Percentiles rank a stretch among this genome's conserved stretches.
Evolutionary conservation across 2,888 invertebrate species (phyloP).

Genomic region (Cryptocephalus moraei): DNA sequence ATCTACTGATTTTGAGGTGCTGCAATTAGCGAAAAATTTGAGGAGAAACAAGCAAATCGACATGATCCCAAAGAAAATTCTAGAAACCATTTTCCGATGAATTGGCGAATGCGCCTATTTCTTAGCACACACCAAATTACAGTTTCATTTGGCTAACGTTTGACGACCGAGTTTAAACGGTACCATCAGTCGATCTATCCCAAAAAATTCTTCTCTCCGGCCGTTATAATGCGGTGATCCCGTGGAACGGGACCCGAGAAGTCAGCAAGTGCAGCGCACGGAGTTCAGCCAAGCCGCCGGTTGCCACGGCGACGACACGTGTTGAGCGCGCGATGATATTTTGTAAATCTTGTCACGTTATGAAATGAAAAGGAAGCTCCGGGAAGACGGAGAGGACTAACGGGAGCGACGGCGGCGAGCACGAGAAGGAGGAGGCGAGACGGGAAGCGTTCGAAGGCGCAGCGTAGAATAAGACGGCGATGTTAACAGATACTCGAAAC

Average conservation of each 20-base stretch:
- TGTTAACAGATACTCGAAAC: slow-evolving; percentile 21
- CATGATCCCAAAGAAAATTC: too few relatives aligned
- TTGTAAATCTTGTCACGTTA: slow-evolving; percentile 41
- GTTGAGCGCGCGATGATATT: slow-evolving; percentile 38
- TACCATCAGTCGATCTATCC: not conserved
- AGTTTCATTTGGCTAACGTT: too few relatives aligned
- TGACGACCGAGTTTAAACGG: too few relatives aligned
- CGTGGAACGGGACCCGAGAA: slow-evolving; percentile 16
- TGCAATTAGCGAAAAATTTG: too few relatives aligned
- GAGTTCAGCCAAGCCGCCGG: slow-evolving; percentile 33
- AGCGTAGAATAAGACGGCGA: slow-evolving; percentile 23
- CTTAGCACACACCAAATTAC: too few relatives aligned
- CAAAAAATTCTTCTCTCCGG: not conserved
- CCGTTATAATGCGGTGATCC: not conserved
- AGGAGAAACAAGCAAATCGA: too few relatives aligned
- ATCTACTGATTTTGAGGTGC: too few relatives aligned
- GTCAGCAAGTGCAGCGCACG: slow-evolving; percentile 28
- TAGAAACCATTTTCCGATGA: too few relatives aligned
- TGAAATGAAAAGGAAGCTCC: slow-evolving; percentile 38
- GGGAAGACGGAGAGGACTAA: slow-evolving; percentile 26
- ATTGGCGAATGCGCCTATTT: too few relatives aligned
- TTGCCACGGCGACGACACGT: slow-evolving; percentile 41
- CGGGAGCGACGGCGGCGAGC: slow-evolving; percentile 11
- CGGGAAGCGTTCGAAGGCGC: too few relatives aligned
- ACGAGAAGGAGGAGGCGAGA: too few relatives aligned